Evolutionary conservation across 2,888 invertebrate genomes (phyloP).

Genomic region (Enchytraeus crypticus): DNA sequence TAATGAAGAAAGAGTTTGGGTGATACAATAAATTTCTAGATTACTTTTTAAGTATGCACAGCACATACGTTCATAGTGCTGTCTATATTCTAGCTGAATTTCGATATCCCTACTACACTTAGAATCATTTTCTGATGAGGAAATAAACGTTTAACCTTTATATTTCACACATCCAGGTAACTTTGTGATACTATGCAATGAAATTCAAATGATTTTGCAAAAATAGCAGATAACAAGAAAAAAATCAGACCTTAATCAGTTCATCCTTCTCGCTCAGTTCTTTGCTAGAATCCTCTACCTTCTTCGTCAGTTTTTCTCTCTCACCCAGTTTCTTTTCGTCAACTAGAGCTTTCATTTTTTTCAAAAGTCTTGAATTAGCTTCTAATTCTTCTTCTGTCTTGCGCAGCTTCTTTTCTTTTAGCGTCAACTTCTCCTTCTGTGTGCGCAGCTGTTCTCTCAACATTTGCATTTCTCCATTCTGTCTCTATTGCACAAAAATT

Average conservation of each 20-base stretch:
- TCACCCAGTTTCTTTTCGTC: constrained; percentile 43
- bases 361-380: constrained; percentile 35
- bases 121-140: too few relatives aligned
- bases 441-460: constrained; percentile 37
- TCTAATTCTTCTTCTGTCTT: constrained; percentile 45
- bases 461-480: constrained; percentile 40
- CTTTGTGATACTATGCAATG: too few relatives aligned
- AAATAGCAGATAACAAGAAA: too few relatives aligned
- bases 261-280: constrained; percentile 39
- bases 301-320: constrained; percentile 38
- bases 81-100: too few relatives aligned
- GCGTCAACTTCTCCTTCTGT: constrained; percentile 22
- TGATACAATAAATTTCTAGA: too few relatives aligned
- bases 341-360: constrained; percentile 40
- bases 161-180: too few relatives aligned
- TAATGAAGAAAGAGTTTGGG: too few relatives aligned
- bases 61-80: too few relatives aligned
- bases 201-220: too few relatives aligned
- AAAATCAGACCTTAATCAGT: constrained; percentile 42
- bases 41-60: too few relatives aligned
- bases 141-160: too few relatives aligned
- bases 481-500: constrained; percentile 42
- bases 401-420: constrained; percentile 36
- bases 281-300: constrained; percentile 35
- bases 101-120: too few relatives aligned